Conservation (phyloP, 2,888 invertebrate species). For the Acronicta psi region DNA sequence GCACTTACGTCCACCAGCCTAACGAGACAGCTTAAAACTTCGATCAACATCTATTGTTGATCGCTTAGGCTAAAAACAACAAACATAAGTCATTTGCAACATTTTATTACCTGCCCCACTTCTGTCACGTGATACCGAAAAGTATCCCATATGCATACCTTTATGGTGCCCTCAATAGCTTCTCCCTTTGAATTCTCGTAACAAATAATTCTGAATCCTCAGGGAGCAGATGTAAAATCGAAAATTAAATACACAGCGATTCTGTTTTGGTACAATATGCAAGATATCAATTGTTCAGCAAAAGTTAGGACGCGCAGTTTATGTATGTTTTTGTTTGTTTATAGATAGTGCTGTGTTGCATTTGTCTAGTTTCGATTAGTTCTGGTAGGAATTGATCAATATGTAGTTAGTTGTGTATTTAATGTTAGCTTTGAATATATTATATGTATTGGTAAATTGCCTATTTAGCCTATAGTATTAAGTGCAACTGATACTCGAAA, state of each 20-base stretch:
- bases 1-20: no score
- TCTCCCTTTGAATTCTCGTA: background rate
- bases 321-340: constrained; percentile 28
- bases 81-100: constrained; percentile 11
- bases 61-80: background rate
- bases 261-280: constrained; percentile 31
- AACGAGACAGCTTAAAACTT: no score
- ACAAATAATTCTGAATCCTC: constrained; percentile 2
- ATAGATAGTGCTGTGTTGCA: constrained; percentile 1
- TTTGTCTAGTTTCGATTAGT: constrained; percentile 1
- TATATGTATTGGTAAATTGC: no score
- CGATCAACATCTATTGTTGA: no score
- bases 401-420: background rate
- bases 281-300: constrained; percentile 44
- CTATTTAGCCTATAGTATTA: no score
- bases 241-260: constrained; percentile 1
- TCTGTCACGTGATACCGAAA: constrained; percentile 14
- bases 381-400: background rate
- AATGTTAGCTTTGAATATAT: no score
- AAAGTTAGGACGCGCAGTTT: constrained; percentile 36
- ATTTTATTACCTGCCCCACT: constrained; percentile 5
- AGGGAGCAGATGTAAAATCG: background rate
- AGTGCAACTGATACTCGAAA: no score
- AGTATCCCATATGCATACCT: constrained; percentile 18
- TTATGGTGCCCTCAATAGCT: constrained; percentile 1